Percentiles rank a stretch among this genome's conserved stretches.
phyloP scores from a whole-genome alignment of 2,113 vertebrate species.

The Saguinus midas region DNA sequence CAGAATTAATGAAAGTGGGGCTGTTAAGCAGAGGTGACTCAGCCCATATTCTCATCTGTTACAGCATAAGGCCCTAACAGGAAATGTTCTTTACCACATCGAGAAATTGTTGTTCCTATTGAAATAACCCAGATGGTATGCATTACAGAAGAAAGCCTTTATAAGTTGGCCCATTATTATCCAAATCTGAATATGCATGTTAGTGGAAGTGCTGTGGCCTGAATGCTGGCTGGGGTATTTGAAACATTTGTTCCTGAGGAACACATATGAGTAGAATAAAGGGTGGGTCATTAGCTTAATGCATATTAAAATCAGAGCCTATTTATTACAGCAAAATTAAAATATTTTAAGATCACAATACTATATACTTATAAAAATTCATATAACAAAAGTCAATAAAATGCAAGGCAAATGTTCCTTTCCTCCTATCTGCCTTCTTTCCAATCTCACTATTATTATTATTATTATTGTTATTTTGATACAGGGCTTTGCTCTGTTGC shows the following conservation, averaged over 20 bases:
- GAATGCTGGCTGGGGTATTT: conserved; percentile 3
- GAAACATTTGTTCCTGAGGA: conserved; percentile 39
- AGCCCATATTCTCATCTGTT: background rate
- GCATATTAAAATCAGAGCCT: background rate
- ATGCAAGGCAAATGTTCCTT: background rate
- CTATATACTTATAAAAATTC: background rate
- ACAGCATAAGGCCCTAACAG: conserved; percentile 3
- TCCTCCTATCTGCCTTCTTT: background rate
- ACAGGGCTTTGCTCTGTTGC: too few species aligned
- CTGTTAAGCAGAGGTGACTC: conserved; percentile 8
- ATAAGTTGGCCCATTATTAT: background rate
- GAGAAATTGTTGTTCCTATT: conserved; percentile 31
- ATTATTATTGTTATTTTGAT: too few species aligned
- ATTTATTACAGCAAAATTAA: conserved; percentile 36
- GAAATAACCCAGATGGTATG: conserved; percentile 49
- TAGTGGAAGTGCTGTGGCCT: background rate
- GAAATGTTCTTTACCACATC: background rate
- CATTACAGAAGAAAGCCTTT: background rate
- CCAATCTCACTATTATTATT: background rate
- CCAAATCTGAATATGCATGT: conserved; percentile 19
- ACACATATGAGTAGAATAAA: background rate
- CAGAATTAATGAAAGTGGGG: background rate
- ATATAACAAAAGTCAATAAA: background rate
- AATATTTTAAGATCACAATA: conserved; percentile 28
- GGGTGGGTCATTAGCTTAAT: background rate